These are phyloP conservation scores for Hypsibius dujardini DNA, from an alignment of 1,140 invertebrate genomes.

Conservation along the genomic window DNA sequence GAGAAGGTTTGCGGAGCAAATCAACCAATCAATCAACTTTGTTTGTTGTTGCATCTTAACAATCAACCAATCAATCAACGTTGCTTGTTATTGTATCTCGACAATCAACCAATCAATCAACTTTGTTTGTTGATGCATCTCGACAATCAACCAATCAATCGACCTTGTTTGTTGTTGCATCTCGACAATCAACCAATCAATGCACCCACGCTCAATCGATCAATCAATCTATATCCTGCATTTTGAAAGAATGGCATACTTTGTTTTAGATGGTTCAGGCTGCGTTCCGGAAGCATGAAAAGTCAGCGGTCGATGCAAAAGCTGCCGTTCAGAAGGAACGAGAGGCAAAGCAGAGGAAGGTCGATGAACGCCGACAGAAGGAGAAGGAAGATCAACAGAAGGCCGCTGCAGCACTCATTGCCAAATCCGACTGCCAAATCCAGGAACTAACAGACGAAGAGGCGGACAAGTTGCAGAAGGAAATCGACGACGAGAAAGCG, in stretches of 20 bases:
- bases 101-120: too few relatives aligned
- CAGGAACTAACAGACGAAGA: constrained; percentile 81
- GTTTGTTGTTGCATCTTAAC: background rate
- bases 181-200: too few relatives aligned
- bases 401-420: constrained; percentile 29
- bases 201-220: too few relatives aligned
- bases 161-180: too few relatives aligned
- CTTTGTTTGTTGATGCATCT: too few relatives aligned
- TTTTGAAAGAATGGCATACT: background rate
- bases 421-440: constrained; percentile 39
- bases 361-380: constrained; percentile 32
- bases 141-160: too few relatives aligned
- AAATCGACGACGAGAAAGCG: constrained; percentile 43
- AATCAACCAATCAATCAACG: too few relatives aligned
- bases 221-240: too few relatives aligned
- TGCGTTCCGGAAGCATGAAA: constrained; percentile 59
- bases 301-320: constrained; percentile 41
- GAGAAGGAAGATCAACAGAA: constrained; percentile 27
- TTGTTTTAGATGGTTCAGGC: constrained; percentile 48
- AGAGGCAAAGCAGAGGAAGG: constrained; percentile 43
- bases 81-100: too few relatives aligned
- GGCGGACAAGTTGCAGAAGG: constrained; percentile 60
- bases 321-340: constrained; percentile 34
- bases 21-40: constrained; percentile 19
- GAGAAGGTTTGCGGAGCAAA: constrained; percentile 44